These are phyloP conservation scores for Marisa cornuarietis DNA, from an alignment of 1,140 invertebrate genomes.

Conservation along the genomic window DNA sequence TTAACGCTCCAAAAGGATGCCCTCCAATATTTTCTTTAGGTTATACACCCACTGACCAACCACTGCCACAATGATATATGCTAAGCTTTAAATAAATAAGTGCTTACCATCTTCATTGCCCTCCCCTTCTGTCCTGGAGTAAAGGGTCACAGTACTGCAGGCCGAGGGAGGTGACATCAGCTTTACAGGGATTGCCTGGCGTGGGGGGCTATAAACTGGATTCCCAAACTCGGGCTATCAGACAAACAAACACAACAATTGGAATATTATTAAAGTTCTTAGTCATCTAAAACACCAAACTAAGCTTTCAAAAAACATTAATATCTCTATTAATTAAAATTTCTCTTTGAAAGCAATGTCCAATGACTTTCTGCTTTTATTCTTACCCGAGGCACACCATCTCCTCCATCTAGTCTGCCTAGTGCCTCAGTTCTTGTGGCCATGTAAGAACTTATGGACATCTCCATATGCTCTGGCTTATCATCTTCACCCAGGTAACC, in stretches of 20 bases:
- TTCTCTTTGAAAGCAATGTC: background rate
- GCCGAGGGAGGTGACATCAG: slow-evolving; percentile 26
- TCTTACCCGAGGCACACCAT: slow-evolving; percentile 39
- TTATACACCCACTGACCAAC: too few species aligned
- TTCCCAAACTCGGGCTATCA: slow-evolving; percentile 54
- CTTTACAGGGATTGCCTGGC: slow-evolving; percentile 23
- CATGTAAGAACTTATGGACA: slow-evolving; percentile 23
- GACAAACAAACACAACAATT: background rate
- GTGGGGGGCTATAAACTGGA: slow-evolving; percentile 41
- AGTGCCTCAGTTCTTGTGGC: slow-evolving; percentile 43
- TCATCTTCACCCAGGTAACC: slow-evolving; percentile 15
- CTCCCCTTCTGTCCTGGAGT: slow-evolving; percentile 25
- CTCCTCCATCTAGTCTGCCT: slow-evolving; percentile 47
- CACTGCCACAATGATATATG: too few species aligned
- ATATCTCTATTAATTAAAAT: background rate
- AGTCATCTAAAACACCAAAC: background rate
- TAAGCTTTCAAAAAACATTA: background rate
- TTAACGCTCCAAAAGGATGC: too few species aligned
- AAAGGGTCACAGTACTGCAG: background rate
- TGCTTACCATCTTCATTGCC: slow-evolving; percentile 32
- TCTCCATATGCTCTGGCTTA: slow-evolving; percentile 2
- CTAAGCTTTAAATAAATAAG: background rate
- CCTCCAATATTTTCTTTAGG: too few species aligned
- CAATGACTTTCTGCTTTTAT: background rate
- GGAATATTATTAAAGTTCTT: background rate